Evolutionary conservation across 2,888 invertebrate genomes (phyloP).

Genomic region (Drosophila yooni): DNA sequence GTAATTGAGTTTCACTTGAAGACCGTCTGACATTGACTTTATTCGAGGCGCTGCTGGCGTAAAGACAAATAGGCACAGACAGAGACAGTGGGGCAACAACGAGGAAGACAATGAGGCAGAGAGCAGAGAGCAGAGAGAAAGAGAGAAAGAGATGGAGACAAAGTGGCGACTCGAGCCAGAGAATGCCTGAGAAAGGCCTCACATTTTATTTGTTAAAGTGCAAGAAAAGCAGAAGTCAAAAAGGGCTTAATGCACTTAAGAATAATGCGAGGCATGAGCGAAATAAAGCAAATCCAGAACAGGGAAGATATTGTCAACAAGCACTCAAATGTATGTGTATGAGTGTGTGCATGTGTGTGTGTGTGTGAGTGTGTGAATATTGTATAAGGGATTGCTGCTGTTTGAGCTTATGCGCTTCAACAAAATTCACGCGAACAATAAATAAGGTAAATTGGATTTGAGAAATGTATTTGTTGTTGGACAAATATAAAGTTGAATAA

Average conservation of each 20-base stretch:
- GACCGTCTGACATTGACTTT: constrained; percentile 71
- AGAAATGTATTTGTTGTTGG: not conserved
- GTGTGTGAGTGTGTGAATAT: constrained; percentile 1
- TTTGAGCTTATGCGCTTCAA: constrained; percentile 13
- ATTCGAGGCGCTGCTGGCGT: constrained; percentile 56
- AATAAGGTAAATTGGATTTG: constrained; percentile 30
- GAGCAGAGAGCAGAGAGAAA: constrained; percentile 16
- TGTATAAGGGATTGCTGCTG: constrained; percentile 6
- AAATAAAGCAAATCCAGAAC: constrained; percentile 29
- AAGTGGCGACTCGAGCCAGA: not conserved
- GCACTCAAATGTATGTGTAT: not conserved
- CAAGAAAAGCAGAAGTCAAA: constrained; percentile 66
- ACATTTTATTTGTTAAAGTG: constrained; percentile 66
- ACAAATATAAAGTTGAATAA: not conserved
- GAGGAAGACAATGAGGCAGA: constrained; percentile 13
- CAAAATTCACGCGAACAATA: constrained; percentile 11
- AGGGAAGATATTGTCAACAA: constrained; percentile 33
- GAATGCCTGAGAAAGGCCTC: constrained; percentile 50
- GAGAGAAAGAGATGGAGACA: not conserved
- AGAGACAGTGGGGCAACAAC: constrained; percentile 18
- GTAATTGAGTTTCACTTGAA: constrained; percentile 73
- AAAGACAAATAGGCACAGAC: constrained; percentile 62
- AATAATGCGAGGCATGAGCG: constrained; percentile 60
- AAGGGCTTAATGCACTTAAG: constrained; percentile 68
- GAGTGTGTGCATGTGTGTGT: constrained; percentile 1